A percentile compares a stretch with the other conserved stretches of the same genome.
phyloP scores from a whole-genome alignment of 2,888 invertebrate genomes.

The Eilema depressum region DNA sequence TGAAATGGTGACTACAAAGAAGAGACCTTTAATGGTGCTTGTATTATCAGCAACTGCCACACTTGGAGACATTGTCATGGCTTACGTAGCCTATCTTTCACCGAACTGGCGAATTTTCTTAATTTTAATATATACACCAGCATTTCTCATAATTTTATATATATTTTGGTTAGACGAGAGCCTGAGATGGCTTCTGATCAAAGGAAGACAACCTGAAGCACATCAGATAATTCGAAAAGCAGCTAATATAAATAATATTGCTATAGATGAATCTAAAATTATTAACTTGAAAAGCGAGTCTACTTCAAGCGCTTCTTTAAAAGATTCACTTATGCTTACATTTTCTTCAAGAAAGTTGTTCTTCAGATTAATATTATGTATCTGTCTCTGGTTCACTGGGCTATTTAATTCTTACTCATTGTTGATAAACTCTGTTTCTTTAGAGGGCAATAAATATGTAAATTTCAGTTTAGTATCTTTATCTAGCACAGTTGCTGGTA shows the following conservation, averaged over 20 bases:
- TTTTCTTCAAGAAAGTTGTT: slow-evolving; percentile 59
- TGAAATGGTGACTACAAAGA: slow-evolving; percentile 66
- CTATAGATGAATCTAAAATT: slow-evolving; percentile 58
- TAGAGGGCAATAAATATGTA: slow-evolving; percentile 91
- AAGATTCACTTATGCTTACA: slow-evolving; percentile 35
- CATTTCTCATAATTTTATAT: slow-evolving; percentile 88
- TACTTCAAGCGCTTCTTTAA: slow-evolving; percentile 32
- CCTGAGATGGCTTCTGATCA: slow-evolving; percentile 90
- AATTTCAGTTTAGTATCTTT: slow-evolving; percentile 89
- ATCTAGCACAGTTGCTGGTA: slow-evolving; percentile 86
- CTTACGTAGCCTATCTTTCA: slow-evolving; percentile 56
- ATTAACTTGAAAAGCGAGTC: slow-evolving; percentile 57
- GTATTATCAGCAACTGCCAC: slow-evolving; percentile 31
- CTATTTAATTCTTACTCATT: slow-evolving; percentile 88
- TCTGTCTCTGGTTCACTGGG: slow-evolving; percentile 67
- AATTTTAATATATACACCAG: slow-evolving; percentile 89
- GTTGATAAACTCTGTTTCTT: slow-evolving; percentile 89
- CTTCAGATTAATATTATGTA: slow-evolving; percentile 61
- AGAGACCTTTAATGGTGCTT: slow-evolving; percentile 47
- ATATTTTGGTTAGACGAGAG: slow-evolving; percentile 90
- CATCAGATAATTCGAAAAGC: slow-evolving; percentile 86
- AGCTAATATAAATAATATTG: slow-evolving; percentile 74
- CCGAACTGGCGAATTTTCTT: slow-evolving; percentile 90
- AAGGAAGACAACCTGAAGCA: slow-evolving; percentile 88
- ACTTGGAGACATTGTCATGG: slow-evolving; percentile 30